Evolutionary conservation across 2,113 vertebrate genomes (phyloP).

Genomic region (Zosterops borbonicus): DNA sequence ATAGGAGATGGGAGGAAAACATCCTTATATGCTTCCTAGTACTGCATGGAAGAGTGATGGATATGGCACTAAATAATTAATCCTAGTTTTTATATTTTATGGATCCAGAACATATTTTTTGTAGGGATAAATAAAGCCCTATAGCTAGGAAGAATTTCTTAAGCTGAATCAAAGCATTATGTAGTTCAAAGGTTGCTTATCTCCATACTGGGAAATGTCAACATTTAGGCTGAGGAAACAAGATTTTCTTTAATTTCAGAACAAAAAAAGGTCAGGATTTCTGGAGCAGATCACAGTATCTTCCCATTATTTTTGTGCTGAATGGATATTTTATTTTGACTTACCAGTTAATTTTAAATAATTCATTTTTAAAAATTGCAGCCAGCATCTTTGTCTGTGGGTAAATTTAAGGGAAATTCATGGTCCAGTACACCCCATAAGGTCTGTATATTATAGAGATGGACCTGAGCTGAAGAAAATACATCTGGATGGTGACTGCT

Average conservation of each 20-base stretch:
- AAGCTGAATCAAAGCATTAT: neutral
- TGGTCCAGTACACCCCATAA: neutral
- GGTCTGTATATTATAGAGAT: neutral
- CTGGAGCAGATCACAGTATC: neutral
- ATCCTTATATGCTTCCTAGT: neutral
- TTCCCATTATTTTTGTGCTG: neutral
- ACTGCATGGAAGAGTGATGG: neutral
- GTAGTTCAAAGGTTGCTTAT: neutral
- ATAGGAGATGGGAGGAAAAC: neutral
- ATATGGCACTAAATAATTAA: slow-evolving; percentile 38
- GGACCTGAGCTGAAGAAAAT: neutral
- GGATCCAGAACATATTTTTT: slow-evolving; percentile 4
- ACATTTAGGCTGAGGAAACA: neutral
- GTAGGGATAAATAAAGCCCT: neutral
- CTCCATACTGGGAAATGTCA: slow-evolving; percentile 5
- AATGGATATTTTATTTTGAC: neutral
- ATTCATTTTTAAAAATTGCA: neutral
- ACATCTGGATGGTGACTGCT: neutral
- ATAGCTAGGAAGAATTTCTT: neutral
- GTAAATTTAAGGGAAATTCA: neutral
- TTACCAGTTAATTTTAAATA: neutral
- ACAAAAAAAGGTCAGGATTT: neutral
- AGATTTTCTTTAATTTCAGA: neutral
- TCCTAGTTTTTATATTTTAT: slow-evolving; percentile 25
- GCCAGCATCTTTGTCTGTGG: accelerated